These are phyloP conservation scores for Pluvianellus socialis DNA, from an alignment of 2,113 vertebrate genomes.

Conservation along the genomic window DNA sequence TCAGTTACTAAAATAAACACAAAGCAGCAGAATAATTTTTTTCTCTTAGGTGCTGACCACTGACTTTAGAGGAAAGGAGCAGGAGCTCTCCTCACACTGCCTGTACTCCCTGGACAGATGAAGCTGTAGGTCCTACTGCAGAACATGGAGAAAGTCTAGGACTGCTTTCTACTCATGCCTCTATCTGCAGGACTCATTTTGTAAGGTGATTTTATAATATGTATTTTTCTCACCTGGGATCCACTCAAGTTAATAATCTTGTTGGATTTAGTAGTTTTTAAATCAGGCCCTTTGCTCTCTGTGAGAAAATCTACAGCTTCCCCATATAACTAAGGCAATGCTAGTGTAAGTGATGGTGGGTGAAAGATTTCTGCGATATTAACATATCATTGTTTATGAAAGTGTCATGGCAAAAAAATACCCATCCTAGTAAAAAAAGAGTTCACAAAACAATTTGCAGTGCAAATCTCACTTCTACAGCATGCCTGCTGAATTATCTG, in stretches of 20 bases:
- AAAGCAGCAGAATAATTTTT: background rate
- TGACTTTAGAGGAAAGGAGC: background rate
- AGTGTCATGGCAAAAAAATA: background rate
- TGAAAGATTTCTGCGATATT: background rate
- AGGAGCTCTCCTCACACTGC: background rate
- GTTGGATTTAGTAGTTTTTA: background rate
- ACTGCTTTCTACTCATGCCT: background rate
- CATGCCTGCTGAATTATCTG: constrained; percentile 31
- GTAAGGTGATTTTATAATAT: background rate
- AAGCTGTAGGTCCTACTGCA: background rate
- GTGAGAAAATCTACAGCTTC: background rate
- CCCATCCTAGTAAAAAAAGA: background rate
- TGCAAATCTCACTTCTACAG: background rate
- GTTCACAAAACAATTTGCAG: constrained; percentile 10
- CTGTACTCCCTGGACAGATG: background rate
- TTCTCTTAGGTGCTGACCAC: background rate
- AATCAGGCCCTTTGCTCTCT: background rate
- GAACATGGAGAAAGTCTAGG: background rate
- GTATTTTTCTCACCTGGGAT: background rate
- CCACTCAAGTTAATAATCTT: background rate
- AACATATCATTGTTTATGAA: background rate
- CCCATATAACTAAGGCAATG: background rate
- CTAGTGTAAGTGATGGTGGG: background rate
- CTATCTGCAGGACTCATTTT: background rate
- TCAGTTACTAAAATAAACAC: background rate